These are phyloP conservation scores for Otolemur garnettii DNA, from an alignment of 2,113 vertebrate genomes.

Conservation along the genomic window DNA sequence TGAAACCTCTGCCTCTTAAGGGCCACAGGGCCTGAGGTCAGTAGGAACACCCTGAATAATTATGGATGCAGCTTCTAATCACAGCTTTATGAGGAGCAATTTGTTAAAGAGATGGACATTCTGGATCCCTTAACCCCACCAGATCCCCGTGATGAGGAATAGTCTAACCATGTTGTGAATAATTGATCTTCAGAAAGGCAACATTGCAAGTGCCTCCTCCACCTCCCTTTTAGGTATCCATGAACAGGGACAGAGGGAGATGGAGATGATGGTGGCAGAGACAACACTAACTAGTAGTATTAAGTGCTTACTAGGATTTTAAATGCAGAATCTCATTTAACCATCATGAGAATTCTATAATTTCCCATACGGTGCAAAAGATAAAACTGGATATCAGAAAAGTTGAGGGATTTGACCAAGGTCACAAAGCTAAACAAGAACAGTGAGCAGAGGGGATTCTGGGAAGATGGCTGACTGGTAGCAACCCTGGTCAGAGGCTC, in stretches of 20 bases:
- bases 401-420: not conserved
- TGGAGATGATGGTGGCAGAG: not conserved
- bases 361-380: not conserved
- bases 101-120: not conserved
- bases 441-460: too few species aligned
- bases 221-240: not conserved
- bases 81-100: not conserved
- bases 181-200: slow-evolving; percentile 1
- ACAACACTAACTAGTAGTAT: too few species aligned
- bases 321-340: not conserved
- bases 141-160: not conserved
- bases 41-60: not conserved
- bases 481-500: too few species aligned
- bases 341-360: not conserved
- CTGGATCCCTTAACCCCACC: not conserved
- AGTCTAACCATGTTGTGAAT: not conserved
- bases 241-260: not conserved
- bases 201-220: not conserved
- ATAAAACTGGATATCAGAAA: not conserved
- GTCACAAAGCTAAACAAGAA: not conserved
- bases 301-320: not conserved
- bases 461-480: too few species aligned
- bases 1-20: not conserved
- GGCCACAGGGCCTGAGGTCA: not conserved
- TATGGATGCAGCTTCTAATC: not conserved